Percentiles rank a stretch among this genome's conserved stretches.
Evolutionary conservation across 2,888 invertebrate species (phyloP).

Genomic region (Parnassius orleans): DNA sequence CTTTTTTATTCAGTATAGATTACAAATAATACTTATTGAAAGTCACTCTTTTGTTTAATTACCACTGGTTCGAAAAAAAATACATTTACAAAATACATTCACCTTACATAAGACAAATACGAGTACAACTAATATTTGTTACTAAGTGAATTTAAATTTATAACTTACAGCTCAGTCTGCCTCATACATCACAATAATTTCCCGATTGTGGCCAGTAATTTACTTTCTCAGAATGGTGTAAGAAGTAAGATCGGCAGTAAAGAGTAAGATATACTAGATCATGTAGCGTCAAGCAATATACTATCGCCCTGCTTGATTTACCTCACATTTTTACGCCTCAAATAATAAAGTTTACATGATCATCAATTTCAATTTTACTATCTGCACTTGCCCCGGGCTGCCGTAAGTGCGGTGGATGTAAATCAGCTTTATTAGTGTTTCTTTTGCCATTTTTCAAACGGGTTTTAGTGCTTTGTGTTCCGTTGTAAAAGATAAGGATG

Average conservation of each 20-base stretch:
- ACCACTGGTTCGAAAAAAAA: too few relatives aligned
- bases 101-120: too few relatives aligned
- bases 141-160: too few relatives aligned
- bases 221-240: conserved; percentile 73
- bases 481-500: too few relatives aligned
- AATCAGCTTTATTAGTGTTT: conserved; percentile 56
- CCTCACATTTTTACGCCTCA: conserved; percentile 63
- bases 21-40: too few relatives aligned
- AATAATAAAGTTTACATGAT: conserved; percentile 74
- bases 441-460: conserved; percentile 32
- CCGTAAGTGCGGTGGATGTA: conserved; percentile 50
- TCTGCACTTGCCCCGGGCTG: conserved; percentile 52
- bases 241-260: conserved; percentile 70
- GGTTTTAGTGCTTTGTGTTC: neutral
- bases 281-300: conserved; percentile 37
- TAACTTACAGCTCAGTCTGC: conserved; percentile 36
- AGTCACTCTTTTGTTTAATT: too few relatives aligned
- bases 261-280: conserved; percentile 59
- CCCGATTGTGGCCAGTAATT: conserved; percentile 70
- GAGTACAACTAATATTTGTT: too few relatives aligned
- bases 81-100: too few relatives aligned
- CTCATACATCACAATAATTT: conserved; percentile 69
- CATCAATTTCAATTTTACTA: conserved; percentile 76
- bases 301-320: conserved; percentile 62
- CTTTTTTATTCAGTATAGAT: too few relatives aligned